Percentiles rank a stretch among this genome's conserved stretches.
These are phyloP conservation scores for Oasisia sp. DNA, from an alignment of 2,888 invertebrate genomes.

Conservation along the genomic window DNA sequence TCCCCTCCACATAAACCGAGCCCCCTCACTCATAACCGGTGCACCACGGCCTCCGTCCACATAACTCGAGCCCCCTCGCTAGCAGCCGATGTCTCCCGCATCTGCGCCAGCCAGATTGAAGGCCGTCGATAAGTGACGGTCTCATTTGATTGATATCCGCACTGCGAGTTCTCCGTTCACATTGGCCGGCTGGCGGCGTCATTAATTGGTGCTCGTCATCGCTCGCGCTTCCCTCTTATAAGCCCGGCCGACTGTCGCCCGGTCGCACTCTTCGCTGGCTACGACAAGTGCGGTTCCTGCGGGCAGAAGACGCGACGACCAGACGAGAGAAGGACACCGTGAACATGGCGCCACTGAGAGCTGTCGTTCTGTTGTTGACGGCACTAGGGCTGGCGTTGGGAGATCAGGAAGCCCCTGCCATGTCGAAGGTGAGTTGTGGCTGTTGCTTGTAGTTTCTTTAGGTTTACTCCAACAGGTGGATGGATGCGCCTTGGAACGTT, in stretches of 20 bases:
- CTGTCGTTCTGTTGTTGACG: neutral
- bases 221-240: neutral
- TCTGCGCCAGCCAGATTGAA: neutral
- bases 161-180: neutral
- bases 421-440: neutral
- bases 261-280: neutral
- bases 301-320: neutral
- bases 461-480: neutral
- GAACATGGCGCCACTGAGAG: neutral
- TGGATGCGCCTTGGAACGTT: neutral
- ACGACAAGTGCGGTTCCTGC: neutral
- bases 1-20: neutral
- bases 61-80: neutral
- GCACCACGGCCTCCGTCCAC: neutral
- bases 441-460: neutral
- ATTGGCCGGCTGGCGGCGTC: neutral
- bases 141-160: constrained; percentile 17
- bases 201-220: neutral
- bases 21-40: no score
- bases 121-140: constrained; percentile 12
- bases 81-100: neutral
- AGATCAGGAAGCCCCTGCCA: neutral
- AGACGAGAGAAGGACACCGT: neutral
- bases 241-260: neutral
- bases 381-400: neutral